Percentiles rank a stretch among this genome's conserved stretches.
Conservation (phyloP, 2,888 invertebrate genomes). For the Uloborus plumipes region DNA sequence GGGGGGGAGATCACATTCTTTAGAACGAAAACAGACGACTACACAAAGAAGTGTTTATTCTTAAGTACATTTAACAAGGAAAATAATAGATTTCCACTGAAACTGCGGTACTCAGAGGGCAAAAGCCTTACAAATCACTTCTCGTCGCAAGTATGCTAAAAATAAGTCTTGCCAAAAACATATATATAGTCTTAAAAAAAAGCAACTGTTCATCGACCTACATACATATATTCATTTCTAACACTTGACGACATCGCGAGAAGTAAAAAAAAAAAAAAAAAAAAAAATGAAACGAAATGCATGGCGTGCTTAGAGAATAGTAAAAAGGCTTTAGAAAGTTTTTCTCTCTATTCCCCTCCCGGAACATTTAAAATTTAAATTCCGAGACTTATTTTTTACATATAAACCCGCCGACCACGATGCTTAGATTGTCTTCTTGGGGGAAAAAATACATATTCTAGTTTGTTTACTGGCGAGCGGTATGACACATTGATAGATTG, state of each 20-base stretch:
- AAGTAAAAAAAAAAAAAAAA: conserved; percentile 14
- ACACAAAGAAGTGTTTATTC: too few species aligned
- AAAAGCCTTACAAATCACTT: neutral
- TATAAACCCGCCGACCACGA: conserved; percentile 5
- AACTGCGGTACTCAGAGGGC: too few species aligned
- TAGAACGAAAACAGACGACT: too few species aligned
- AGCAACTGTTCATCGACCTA: neutral
- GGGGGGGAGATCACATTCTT: too few species aligned
- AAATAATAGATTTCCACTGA: too few species aligned
- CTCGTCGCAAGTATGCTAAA: neutral
- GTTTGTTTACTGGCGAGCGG: conserved; percentile 30
- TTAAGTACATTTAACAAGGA: too few species aligned
- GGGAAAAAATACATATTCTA: conserved; percentile 14
- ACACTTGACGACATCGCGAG: neutral
- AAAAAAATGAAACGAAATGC: neutral
- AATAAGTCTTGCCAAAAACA: neutral
- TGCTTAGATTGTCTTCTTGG: conserved; percentile 6
- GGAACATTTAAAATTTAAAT: conserved; percentile 53
- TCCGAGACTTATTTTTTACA: conserved; percentile 13
- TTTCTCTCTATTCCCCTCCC: too few species aligned
- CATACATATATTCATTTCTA: conserved; percentile 8
- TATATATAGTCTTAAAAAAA: neutral
- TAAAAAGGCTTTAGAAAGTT: too few species aligned
- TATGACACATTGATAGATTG: conserved; percentile 55
- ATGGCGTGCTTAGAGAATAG: too few species aligned